Evolutionary conservation across 2,888 invertebrate genomes (phyloP).

Genomic region (Acleris literana): DNA sequence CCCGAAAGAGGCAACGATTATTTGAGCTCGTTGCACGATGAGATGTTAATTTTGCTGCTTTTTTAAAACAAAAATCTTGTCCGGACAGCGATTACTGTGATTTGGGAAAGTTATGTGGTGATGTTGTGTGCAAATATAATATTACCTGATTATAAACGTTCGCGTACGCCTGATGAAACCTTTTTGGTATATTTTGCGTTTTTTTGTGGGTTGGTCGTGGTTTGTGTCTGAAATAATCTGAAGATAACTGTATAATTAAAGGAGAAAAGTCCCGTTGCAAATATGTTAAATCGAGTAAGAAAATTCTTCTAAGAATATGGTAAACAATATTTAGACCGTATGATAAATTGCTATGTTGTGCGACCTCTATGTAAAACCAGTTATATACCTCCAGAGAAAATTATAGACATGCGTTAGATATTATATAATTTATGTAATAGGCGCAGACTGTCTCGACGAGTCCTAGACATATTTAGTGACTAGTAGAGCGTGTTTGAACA

Average conservation of each 20-base stretch:
- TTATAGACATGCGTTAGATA: slow-evolving; percentile 35
- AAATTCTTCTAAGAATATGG: slow-evolving; percentile 1
- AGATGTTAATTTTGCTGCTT: slow-evolving; percentile 63
- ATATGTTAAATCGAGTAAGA: no score
- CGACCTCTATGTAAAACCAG: slow-evolving; percentile 32
- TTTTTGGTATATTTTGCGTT: no score
- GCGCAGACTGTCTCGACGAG: slow-evolving; percentile 52
- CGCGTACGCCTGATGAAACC: no score
- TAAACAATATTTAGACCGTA: slow-evolving; percentile 25
- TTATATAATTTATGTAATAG: slow-evolving; percentile 37
- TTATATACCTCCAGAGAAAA: slow-evolving; percentile 31
- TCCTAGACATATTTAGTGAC: slow-evolving; percentile 67
- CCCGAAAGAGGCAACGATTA: slow-evolving; percentile 58
- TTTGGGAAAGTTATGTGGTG: slow-evolving; percentile 33
- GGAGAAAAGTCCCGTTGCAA: neutral
- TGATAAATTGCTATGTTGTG: slow-evolving; percentile 20
- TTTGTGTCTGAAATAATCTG: no score
- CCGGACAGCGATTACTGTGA: slow-evolving; percentile 27
- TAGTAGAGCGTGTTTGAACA: slow-evolving; percentile 64
- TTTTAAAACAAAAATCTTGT: slow-evolving; percentile 28
- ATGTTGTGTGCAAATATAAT: slow-evolving; percentile 35
- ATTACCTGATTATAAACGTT: slow-evolving; percentile 20
- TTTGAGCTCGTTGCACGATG: slow-evolving; percentile 63
- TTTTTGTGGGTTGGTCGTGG: no score
- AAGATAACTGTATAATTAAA: no score